These are phyloP conservation scores for Asobara japonica DNA, from an alignment of 1,140 invertebrate genomes.

Conservation along the genomic window DNA sequence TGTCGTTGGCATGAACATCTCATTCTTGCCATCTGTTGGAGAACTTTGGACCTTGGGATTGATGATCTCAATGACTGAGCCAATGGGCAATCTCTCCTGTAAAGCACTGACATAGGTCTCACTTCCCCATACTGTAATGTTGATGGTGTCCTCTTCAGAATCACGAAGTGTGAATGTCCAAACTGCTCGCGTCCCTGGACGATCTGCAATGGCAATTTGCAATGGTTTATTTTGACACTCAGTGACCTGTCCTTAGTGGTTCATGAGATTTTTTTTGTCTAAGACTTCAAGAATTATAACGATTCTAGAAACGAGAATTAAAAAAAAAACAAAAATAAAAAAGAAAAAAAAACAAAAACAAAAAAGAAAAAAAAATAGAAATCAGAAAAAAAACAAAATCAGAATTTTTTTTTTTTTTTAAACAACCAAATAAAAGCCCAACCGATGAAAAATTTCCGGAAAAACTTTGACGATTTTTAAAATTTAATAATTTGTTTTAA, in stretches of 20 bases:
- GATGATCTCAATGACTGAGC: slow-evolving; percentile 71
- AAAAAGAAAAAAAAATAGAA: too few relatives aligned
- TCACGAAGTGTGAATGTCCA: slow-evolving; percentile 78
- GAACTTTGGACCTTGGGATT: slow-evolving; percentile 69
- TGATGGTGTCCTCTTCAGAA: slow-evolving; percentile 74
- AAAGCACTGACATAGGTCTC: slow-evolving; percentile 69
- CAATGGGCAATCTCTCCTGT: slow-evolving; percentile 70
- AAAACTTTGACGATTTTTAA: too few relatives aligned
- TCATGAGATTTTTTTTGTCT: background rate
- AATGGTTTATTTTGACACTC: background rate
- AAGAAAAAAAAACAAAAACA: too few relatives aligned
- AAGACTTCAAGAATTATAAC: too few relatives aligned
- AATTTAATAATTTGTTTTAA: too few relatives aligned
- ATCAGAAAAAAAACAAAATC: too few relatives aligned
- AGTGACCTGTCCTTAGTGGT: too few relatives aligned
- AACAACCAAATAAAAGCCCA: too few relatives aligned
- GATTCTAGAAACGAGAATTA: too few relatives aligned
- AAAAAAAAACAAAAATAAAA: too few relatives aligned
- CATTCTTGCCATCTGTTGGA: slow-evolving; percentile 66
- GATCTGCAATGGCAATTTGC: slow-evolving; percentile 40
- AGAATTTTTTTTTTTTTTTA: too few relatives aligned
- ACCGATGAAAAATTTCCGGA: too few relatives aligned
- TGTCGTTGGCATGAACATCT: slow-evolving; percentile 71
- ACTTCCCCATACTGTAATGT: slow-evolving; percentile 75
- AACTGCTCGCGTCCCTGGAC: slow-evolving; percentile 66